Percentiles rank a stretch among this genome's conserved stretches.
phyloP scores from a whole-genome alignment of 2,888 invertebrate species.

The Camponotus fellah region DNA sequence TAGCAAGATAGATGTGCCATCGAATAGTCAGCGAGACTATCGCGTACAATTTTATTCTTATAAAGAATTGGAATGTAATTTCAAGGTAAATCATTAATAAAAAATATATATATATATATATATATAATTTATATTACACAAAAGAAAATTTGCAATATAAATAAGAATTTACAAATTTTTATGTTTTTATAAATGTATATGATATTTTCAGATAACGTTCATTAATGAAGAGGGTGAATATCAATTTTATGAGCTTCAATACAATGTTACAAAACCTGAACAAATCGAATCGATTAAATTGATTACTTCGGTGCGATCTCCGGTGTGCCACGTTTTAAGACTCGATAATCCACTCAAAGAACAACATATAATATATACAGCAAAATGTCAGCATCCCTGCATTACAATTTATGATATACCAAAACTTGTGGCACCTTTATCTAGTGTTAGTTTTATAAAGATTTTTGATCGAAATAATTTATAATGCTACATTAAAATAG shows the following conservation, averaged over 20 bases:
- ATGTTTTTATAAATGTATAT: neutral
- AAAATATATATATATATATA: neutral
- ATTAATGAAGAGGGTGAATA: conserved; percentile 73
- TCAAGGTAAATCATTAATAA: conserved; percentile 68
- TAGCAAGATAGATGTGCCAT: conserved; percentile 72
- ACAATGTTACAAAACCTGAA: conserved; percentile 76
- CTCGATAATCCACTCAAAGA: conserved; percentile 76
- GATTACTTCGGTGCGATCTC: conserved; percentile 69
- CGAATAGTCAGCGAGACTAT: conserved; percentile 74
- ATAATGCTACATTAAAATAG: neutral
- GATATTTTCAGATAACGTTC: conserved; percentile 72
- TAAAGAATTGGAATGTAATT: conserved; percentile 70
- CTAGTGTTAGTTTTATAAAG: conserved; percentile 62
- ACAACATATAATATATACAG: conserved; percentile 62
- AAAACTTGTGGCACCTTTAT: conserved; percentile 65
- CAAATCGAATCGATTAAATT: conserved; percentile 74
- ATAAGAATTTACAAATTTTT: neutral
- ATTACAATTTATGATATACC: conserved; percentile 66
- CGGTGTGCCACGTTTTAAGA: conserved; percentile 65
- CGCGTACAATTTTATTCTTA: conserved; percentile 73
- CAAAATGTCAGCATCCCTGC: conserved; percentile 66
- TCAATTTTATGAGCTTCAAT: conserved; percentile 78
- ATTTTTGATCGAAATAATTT: neutral
- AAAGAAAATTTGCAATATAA: neutral
- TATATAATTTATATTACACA: neutral